Evolutionary conservation across 2,888 invertebrate genomes (phyloP).

Genomic region (Lymantria monacha): DNA sequence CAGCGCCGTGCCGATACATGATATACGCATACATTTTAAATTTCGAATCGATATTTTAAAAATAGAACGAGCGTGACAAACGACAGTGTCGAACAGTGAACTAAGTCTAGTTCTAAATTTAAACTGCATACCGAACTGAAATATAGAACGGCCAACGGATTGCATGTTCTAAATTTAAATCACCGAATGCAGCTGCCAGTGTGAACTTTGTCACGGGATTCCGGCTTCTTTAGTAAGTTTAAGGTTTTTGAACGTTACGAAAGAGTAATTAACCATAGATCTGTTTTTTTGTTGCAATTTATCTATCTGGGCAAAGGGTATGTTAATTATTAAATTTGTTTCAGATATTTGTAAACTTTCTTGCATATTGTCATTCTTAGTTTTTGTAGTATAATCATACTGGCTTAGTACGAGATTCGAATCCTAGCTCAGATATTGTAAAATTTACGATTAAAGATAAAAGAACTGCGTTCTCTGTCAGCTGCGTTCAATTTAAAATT

Average conservation of each 20-base stretch:
- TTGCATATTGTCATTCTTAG: too few relatives aligned
- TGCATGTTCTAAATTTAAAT: conserved; percentile 72
- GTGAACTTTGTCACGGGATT: conserved; percentile 72
- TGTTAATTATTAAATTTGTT: too few relatives aligned
- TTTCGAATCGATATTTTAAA: conserved; percentile 43
- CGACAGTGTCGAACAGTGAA: conserved; percentile 75
- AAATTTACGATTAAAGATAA: too few relatives aligned
- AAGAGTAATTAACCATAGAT: background rate
- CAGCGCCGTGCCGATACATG: conserved; percentile 49
- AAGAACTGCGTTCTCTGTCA: too few relatives aligned
- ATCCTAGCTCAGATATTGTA: too few relatives aligned
- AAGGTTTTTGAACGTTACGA: conserved; percentile 10
- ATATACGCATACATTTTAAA: conserved; percentile 34
- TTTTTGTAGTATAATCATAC: too few relatives aligned
- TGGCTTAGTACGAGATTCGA: too few relatives aligned
- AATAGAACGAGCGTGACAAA: conserved; percentile 72
- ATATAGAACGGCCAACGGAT: conserved; percentile 78
- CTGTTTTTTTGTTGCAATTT: too few relatives aligned
- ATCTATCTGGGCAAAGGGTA: too few relatives aligned
- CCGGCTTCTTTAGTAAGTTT: conserved; percentile 55
- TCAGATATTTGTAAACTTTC: too few relatives aligned
- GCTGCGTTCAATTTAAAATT: too few relatives aligned
- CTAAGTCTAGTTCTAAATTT: conserved; percentile 76
- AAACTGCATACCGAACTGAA: conserved; percentile 74
- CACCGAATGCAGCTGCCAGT: conserved; percentile 71